Conservation (phyloP, 2,797 vertebrate species). For the Sebastes itinus region DNA sequence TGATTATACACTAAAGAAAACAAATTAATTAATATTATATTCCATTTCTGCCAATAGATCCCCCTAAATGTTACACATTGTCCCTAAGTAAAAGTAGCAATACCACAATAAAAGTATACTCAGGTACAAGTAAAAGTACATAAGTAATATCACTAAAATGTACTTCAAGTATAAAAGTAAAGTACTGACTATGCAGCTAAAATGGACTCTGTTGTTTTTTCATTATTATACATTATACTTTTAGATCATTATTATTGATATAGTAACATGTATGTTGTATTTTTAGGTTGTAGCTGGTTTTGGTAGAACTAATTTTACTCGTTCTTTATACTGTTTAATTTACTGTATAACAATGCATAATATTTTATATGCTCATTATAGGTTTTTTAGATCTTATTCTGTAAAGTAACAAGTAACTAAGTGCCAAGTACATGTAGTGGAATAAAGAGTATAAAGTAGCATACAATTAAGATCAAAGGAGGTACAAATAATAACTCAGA, state of each 20-base stretch:
- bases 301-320: neutral
- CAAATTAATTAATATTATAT: neutral
- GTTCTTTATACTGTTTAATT: neutral
- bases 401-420: neutral
- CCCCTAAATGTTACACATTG: neutral
- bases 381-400: neutral
- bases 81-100: neutral
- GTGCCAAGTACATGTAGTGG: neutral
- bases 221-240: neutral
- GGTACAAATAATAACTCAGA: neutral
- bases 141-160: neutral
- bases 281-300: neutral
- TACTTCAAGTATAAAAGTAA: neutral
- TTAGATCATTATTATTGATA: neutral
- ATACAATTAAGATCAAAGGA: neutral
- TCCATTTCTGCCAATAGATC: neutral
- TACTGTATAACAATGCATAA: neutral
- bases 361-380: neutral
- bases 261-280: neutral
- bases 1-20: neutral
- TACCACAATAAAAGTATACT: neutral
- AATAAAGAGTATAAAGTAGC: neutral
- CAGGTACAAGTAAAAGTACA: neutral
- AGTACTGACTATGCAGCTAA: neutral
- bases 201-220: neutral